Conservation (phyloP, 2,113 vertebrate genomes). For the Nettapus auritus region DNA sequence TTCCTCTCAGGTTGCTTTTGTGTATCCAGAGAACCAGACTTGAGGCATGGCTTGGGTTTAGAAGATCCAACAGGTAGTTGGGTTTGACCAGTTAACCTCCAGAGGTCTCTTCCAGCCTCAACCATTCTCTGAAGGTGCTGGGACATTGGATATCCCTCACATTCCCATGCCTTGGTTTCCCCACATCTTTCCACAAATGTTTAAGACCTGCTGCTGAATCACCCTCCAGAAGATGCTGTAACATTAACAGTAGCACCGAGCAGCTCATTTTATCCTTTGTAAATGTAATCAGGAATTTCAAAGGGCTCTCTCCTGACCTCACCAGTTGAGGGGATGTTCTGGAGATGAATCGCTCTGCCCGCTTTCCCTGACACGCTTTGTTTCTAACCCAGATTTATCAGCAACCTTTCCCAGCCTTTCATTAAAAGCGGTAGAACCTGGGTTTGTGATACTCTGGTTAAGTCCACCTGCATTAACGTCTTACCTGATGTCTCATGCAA, state of each 20-base stretch:
- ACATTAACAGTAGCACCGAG: not conserved
- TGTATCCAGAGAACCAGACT: not conserved
- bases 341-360: not conserved
- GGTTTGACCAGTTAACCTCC: not conserved
- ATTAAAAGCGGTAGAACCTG: not conserved
- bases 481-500: not conserved
- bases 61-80: not conserved
- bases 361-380: not conserved
- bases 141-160: not conserved
- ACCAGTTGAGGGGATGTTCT: rapidly evolving
- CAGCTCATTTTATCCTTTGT: not conserved
- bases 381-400: not conserved
- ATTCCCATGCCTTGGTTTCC: not conserved
- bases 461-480: not conserved
- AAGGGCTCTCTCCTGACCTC: not conserved
- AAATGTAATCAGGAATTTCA: not conserved
- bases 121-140: not conserved
- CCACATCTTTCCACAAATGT: not conserved
- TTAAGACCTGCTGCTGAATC: not conserved
- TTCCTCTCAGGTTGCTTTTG: not conserved
- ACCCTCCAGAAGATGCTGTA: not conserved
- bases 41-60: not conserved
- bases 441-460: not conserved
- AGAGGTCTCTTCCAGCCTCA: not conserved
- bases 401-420: not conserved